Evolutionary conservation across 2,888 invertebrate species (phyloP).

Genomic region (Callosobruchus maculatus): DNA sequence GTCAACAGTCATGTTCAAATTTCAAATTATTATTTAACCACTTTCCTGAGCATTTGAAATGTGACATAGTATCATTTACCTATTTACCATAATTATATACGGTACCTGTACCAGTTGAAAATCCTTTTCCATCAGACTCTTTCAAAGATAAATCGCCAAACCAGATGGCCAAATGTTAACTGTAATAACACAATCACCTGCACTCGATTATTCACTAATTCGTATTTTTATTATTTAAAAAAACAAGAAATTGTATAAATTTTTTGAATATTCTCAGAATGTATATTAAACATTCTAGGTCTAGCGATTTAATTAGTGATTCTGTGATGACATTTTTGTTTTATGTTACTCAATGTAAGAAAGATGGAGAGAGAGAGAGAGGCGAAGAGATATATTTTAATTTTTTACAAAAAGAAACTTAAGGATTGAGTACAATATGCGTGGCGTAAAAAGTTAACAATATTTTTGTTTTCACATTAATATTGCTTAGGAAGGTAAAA

Average conservation of each 20-base stretch:
- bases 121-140: background rate
- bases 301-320: conserved; percentile 21
- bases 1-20: too few relatives aligned
- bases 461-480: conserved; percentile 3
- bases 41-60: too few relatives aligned
- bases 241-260: background rate
- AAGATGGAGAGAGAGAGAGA: too few relatives aligned
- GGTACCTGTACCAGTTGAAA: too few relatives aligned
- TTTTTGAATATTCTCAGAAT: conserved; percentile 1
- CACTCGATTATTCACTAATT: background rate
- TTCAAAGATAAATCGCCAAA: background rate
- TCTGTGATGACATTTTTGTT: conserved; percentile 36
- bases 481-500: background rate
- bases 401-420: conserved; percentile 9
- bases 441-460: conserved; percentile 1
- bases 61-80: too few relatives aligned
- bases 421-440: background rate
- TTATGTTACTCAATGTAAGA: conserved; percentile 22
- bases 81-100: too few relatives aligned
- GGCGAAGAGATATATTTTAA: conserved; percentile 4
- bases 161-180: background rate
- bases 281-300: background rate
- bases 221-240: background rate
- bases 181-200: background rate
- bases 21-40: too few relatives aligned